Conservation (phyloP, 2,888 invertebrate species). For the Lasioglossum lativentre region DNA sequence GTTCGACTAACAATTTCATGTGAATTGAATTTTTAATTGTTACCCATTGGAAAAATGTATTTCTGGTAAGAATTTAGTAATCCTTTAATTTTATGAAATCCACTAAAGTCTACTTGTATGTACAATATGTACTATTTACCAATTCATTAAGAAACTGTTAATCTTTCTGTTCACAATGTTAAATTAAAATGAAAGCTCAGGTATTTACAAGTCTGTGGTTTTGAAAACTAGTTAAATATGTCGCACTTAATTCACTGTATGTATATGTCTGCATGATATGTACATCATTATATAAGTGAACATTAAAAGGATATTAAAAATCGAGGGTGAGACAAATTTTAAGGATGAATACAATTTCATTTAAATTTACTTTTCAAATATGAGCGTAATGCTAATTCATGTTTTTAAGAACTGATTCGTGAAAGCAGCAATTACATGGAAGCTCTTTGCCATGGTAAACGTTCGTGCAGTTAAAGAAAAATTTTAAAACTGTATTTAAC, state of each 20-base stretch:
- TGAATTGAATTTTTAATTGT: too few relatives aligned
- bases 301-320: neutral
- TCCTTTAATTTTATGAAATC: too few relatives aligned
- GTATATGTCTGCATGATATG: neutral
- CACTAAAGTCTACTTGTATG: too few relatives aligned
- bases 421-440: neutral
- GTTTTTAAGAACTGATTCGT: neutral
- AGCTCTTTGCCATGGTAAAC: neutral
- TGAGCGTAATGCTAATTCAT: neutral
- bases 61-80: too few relatives aligned
- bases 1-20: too few relatives aligned
- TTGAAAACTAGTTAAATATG: neutral
- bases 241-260: neutral
- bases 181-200: too few relatives aligned
- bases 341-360: neutral
- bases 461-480: neutral
- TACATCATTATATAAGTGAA: neutral
- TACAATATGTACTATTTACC: too few relatives aligned
- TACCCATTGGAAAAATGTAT: too few relatives aligned
- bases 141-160: too few relatives aligned
- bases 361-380: neutral
- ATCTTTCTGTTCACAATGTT: too few relatives aligned
- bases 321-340: neutral
- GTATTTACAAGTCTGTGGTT: too few relatives aligned
- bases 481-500: neutral